Conservation (phyloP, 2,888 invertebrate genomes). For the Smittia sp. region DNA sequence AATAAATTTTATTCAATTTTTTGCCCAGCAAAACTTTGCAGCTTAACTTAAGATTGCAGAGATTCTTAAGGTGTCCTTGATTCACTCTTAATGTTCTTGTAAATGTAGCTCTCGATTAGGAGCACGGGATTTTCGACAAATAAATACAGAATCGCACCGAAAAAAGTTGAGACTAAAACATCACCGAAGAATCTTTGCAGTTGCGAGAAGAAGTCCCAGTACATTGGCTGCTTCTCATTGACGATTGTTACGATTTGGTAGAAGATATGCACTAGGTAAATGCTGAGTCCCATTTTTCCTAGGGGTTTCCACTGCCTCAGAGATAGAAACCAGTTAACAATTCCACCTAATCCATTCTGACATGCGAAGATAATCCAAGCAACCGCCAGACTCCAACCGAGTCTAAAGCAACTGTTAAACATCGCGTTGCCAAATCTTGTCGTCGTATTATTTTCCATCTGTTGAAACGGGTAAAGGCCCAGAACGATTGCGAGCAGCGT, state of each 20-base stretch:
- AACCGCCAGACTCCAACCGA: no score
- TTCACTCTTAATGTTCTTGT: no score
- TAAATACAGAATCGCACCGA: conserved; percentile 7
- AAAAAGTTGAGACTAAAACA: no score
- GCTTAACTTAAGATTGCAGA: no score
- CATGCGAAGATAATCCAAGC: conserved; percentile 28
- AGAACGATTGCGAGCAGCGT: neutral
- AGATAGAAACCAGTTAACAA: conserved; percentile 28
- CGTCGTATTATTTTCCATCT: neutral
- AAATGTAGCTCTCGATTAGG: conserved; percentile 24
- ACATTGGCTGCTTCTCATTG: neutral
- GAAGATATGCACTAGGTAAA: conserved; percentile 51
- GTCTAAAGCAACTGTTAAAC: neutral
- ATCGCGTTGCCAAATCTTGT: no score
- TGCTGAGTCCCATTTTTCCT: conserved; percentile 21
- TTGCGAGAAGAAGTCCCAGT: conserved; percentile 19
- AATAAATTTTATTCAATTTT: neutral
- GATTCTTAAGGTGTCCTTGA: no score
- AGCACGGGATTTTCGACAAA: conserved; percentile 18
- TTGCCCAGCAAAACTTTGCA: neutral
- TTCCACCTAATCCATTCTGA: conserved; percentile 23
- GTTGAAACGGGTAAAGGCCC: neutral
- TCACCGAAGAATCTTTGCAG: no score
- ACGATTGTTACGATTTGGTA: neutral
- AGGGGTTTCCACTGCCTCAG: conserved; percentile 30